Conservation (phyloP, 2,113 vertebrate species). For the Abramis brama region DNA sequence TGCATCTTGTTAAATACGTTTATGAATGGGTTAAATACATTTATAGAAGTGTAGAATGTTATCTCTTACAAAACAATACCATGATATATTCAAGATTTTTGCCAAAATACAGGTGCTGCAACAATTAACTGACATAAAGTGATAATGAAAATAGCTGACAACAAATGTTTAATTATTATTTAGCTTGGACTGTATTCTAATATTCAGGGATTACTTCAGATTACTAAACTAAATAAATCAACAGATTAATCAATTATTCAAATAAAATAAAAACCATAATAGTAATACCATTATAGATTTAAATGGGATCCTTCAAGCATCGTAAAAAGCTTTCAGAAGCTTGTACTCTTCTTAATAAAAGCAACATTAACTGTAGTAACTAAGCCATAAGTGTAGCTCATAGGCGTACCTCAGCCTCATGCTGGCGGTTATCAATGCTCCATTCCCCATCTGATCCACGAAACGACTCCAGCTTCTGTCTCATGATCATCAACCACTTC, state of each 20-base stretch:
- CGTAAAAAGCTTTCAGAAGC: not conserved
- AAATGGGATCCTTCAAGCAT: not conserved
- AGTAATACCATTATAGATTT: not conserved
- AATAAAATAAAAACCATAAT: not conserved
- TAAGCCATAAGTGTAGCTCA: not conserved
- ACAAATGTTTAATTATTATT: not conserved
- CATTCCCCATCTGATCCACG: constrained; percentile 62
- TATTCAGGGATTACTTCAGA: not conserved
- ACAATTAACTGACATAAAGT: not conserved
- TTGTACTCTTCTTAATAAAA: not conserved
- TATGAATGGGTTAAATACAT: no score
- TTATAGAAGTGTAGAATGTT: not conserved
- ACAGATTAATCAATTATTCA: not conserved
- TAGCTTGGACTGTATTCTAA: not conserved
- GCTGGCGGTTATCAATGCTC: constrained; percentile 65
- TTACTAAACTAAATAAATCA: not conserved
- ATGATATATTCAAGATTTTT: not conserved
- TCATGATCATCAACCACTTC: constrained; percentile 82
- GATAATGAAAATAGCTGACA: not conserved
- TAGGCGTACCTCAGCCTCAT: constrained; percentile 79
- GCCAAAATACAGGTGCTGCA: not conserved
- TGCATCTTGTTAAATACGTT: not conserved
- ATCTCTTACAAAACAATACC: not conserved
- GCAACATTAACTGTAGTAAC: not conserved
- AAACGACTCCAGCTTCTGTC: constrained; percentile 78